Percentiles rank a stretch among this genome's conserved stretches.
These are phyloP conservation scores for Aplochiton taeniatus DNA, from an alignment of 2,797 vertebrate genomes.

Conservation along the genomic window DNA sequence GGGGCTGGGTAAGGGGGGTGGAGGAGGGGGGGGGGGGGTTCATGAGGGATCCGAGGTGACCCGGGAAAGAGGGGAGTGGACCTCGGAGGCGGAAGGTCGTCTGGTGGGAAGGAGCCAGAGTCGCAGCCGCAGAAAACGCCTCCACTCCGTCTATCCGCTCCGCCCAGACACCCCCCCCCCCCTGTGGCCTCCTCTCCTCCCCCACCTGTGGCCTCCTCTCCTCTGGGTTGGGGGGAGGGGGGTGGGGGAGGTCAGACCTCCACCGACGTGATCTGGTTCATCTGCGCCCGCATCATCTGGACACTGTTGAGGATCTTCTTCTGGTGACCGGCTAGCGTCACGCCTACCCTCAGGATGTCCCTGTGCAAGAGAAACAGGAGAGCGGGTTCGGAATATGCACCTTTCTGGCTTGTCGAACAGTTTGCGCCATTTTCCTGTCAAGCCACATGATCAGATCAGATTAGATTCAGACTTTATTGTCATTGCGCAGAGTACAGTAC, in stretches of 20 bases:
- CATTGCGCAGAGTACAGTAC: no score
- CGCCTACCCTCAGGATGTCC: conserved; percentile 96
- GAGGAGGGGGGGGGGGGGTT: conserved; percentile 27
- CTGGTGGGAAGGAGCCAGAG: conserved; percentile 58
- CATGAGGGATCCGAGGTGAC: conserved; percentile 32
- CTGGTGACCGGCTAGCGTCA: conserved; percentile 98
- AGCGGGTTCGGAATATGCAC: not conserved
- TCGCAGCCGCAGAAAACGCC: conserved; percentile 44
- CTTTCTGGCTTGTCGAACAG: no score
- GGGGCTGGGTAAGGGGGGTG: conserved; percentile 10
- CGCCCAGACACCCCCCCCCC: conserved; percentile 24
- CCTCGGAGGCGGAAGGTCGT: conserved; percentile 35
- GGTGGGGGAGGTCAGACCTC: conserved; percentile 86
- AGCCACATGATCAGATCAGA: no score
- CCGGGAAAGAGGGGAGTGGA: conserved; percentile 38
- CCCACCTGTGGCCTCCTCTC: conserved; percentile 49
- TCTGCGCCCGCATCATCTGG: conserved; percentile 99
- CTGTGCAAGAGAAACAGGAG: conserved; percentile 69
- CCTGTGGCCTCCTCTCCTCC: conserved; percentile 26
- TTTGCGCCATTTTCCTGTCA: no score
- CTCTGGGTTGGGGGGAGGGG: not conserved
- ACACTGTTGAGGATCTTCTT: conserved; percentile 99
- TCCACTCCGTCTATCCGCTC: conserved; percentile 3
- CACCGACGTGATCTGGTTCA: conserved; percentile 99
- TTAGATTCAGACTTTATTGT: no score